phyloP scores from a whole-genome alignment of 2,113 vertebrate genomes.

The Peromyscus polionotus region DNA sequence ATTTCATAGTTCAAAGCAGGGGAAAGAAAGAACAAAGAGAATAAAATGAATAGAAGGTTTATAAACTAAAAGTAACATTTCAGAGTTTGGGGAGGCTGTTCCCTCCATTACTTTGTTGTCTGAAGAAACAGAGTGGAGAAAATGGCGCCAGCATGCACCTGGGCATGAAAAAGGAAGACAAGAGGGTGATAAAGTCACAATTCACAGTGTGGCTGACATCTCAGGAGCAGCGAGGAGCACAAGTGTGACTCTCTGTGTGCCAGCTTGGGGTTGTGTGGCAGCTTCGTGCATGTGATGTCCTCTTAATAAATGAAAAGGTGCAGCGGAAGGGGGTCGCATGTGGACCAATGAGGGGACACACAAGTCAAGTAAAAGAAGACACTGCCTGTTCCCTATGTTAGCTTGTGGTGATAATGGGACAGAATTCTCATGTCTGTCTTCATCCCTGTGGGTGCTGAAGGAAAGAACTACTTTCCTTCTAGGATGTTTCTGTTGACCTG shows the following conservation, averaged over 20 bases:
- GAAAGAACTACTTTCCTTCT: background rate
- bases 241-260: background rate
- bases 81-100: background rate
- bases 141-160: background rate
- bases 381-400: background rate
- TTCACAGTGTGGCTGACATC: background rate
- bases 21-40: background rate
- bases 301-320: background rate
- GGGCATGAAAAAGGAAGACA: background rate
- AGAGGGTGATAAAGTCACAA: background rate
- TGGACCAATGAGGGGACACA: background rate
- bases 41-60: background rate
- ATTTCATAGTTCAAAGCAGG: background rate
- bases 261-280: background rate
- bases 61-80: background rate
- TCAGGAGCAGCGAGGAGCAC: too few species aligned
- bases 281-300: background rate
- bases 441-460: background rate
- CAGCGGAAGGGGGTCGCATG: background rate
- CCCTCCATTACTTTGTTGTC: background rate
- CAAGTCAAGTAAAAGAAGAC: background rate
- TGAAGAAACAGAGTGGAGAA: conserved; percentile 18
- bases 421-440: background rate
- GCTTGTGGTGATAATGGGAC: background rate
- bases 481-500: background rate